phyloP scores from a whole-genome alignment of 2,888 invertebrate genomes.

The Oxycera nigricornis region DNA sequence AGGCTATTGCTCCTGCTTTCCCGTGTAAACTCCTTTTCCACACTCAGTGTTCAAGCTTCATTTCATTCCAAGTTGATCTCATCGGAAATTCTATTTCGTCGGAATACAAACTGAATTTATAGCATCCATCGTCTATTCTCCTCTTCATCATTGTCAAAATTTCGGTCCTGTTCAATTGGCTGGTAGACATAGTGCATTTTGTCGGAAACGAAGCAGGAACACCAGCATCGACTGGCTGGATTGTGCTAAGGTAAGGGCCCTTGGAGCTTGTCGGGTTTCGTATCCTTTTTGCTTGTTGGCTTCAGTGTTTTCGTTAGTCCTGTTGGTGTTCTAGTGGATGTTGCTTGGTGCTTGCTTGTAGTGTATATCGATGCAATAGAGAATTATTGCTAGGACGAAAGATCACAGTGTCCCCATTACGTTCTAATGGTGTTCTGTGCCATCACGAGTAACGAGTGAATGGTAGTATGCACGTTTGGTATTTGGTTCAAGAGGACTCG shows the following conservation, averaged over 20 bases:
- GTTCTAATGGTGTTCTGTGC: background rate
- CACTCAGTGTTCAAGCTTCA: background rate
- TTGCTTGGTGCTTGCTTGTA: background rate
- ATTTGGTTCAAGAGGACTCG: background rate
- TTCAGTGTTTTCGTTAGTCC: background rate
- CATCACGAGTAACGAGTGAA: background rate
- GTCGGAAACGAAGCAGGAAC: background rate
- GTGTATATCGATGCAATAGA: background rate
- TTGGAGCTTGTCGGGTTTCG: background rate
- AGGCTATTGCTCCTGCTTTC: background rate
- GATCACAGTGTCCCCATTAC: background rate
- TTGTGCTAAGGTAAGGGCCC: background rate
- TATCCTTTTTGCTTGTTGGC: background rate
- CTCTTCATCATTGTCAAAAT: background rate
- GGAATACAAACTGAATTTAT: background rate
- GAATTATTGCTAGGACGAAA: slow-evolving; percentile 5
- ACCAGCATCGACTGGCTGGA: background rate
- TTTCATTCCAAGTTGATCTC: background rate
- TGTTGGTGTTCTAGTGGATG: background rate
- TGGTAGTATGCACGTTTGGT: slow-evolving; percentile 11
- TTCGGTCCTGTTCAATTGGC: too few relatives aligned
- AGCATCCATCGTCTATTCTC: background rate
- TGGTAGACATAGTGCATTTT: background rate
- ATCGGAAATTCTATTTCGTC: background rate
- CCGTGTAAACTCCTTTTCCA: background rate